Conservation (phyloP, 2,113 vertebrate genomes). For the Falco punctatus region DNA sequence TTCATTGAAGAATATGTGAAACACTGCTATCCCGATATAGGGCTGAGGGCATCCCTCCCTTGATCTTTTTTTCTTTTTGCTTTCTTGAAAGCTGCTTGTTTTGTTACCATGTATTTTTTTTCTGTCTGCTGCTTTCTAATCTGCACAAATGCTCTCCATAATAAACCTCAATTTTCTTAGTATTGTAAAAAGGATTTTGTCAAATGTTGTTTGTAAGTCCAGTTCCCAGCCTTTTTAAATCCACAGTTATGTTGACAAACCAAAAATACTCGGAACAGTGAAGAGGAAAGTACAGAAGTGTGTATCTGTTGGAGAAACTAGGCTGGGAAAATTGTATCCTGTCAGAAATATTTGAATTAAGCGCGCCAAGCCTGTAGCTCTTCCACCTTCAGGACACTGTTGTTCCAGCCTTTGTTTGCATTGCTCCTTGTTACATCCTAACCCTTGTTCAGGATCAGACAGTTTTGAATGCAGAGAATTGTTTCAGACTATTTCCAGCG, state of each 20-base stretch:
- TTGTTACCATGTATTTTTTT: not conserved
- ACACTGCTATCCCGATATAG: not conserved
- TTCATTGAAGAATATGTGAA: not conserved
- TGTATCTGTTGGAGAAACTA: not conserved
- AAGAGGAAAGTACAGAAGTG: not conserved
- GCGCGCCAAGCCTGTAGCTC: not conserved
- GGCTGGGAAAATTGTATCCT: not conserved
- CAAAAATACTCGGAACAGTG: not conserved
- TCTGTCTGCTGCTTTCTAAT: not conserved
- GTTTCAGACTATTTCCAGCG: not conserved
- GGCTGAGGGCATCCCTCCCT: not conserved
- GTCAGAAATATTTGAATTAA: not conserved
- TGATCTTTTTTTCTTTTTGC: not conserved
- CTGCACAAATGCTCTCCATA: not conserved
- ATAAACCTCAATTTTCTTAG: slow-evolving; percentile 4
- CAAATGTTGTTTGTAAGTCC: not conserved
- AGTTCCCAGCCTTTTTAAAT: not conserved
- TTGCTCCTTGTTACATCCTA: not conserved
- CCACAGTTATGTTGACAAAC: not conserved
- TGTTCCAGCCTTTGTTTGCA: not conserved
- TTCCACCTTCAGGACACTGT: not conserved
- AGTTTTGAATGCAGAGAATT: not conserved
- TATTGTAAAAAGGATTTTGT: not conserved
- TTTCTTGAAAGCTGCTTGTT: not conserved
- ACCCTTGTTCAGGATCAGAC: not conserved